These are phyloP conservation scores for Poecilia wingei DNA, from an alignment of 2,797 vertebrate species.

Conservation along the genomic window DNA sequence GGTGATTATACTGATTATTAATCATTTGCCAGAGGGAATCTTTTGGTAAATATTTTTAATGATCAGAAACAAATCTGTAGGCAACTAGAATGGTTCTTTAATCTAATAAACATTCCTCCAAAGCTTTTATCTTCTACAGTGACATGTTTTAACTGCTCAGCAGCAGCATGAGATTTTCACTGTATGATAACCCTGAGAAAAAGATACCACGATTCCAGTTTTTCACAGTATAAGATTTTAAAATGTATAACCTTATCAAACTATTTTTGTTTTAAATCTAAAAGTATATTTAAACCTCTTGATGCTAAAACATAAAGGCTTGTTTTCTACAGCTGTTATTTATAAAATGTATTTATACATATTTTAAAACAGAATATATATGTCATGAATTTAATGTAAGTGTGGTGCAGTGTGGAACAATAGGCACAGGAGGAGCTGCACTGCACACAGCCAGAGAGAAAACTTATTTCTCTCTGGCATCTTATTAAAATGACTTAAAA, in stretches of 20 bases:
- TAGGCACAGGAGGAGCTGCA: neutral
- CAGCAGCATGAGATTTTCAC: constrained; percentile 22
- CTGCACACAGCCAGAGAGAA: neutral
- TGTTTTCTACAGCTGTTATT: neutral
- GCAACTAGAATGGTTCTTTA: neutral
- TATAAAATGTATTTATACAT: neutral
- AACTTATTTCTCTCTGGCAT: neutral
- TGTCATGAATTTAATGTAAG: neutral
- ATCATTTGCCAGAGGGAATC: constrained; percentile 3
- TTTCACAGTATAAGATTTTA: neutral
- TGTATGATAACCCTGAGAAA: neutral
- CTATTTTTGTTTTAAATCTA: neutral
- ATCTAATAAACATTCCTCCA: neutral
- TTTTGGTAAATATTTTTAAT: neutral
- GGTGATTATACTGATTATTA: constrained; percentile 3
- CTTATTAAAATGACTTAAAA: neutral
- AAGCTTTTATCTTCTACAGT: neutral
- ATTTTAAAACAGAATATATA: neutral
- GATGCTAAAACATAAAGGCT: neutral
- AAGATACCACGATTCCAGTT: neutral
- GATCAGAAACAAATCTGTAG: neutral
- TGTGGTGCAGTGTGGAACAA: neutral
- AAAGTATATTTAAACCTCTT: neutral
- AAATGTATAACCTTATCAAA: neutral
- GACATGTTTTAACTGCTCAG: neutral